A percentile compares a stretch with the other conserved stretches of the same genome.
These are phyloP conservation scores for Leguminivora glycinivorella DNA, from an alignment of 1,140 invertebrate genomes.

Conservation along the genomic window DNA sequence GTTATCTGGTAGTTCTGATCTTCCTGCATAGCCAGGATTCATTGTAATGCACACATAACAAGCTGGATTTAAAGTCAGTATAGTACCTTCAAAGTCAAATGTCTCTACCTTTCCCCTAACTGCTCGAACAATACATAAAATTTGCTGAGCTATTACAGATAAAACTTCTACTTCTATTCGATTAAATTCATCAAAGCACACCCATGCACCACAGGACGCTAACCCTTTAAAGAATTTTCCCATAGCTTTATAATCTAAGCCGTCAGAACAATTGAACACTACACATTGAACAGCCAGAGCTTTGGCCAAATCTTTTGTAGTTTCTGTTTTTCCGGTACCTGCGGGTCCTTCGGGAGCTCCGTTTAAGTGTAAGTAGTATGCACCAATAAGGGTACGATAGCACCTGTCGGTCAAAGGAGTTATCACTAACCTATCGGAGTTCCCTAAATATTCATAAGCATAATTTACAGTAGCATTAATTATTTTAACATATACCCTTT, in stretches of 20 bases:
- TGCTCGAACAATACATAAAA: conserved; percentile 89
- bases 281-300: conserved; percentile 93
- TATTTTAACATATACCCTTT: conserved; percentile 88
- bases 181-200: conserved; percentile 96
- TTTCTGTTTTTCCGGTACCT: conserved; percentile 97
- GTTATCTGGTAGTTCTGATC: conserved; percentile 91
- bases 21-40: conserved; percentile 94
- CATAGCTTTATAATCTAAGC: conserved; percentile 95
- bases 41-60: conserved; percentile 95
- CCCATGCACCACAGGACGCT: conserved; percentile 94
- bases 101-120: conserved; percentile 84
- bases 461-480: conserved; percentile 92
- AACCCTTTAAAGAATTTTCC: conserved; percentile 93
- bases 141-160: conserved; percentile 93
- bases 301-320: conserved; percentile 95
- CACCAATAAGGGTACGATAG: conserved; percentile 92
- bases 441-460: conserved; percentile 95
- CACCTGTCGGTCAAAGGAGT: conserved; percentile 93
- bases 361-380: conserved; percentile 91
- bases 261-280: conserved; percentile 95
- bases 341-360: conserved; percentile 94
- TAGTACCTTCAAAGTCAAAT: conserved; percentile 93
- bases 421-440: conserved; percentile 88
- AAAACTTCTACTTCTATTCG: conserved; percentile 94
- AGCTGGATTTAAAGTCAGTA: conserved; percentile 90